Percentiles rank a stretch among this genome's conserved stretches.
These are phyloP conservation scores for Sycophila sp. DNA, from an alignment of 1,140 invertebrate genomes.

Conservation along the genomic window DNA sequence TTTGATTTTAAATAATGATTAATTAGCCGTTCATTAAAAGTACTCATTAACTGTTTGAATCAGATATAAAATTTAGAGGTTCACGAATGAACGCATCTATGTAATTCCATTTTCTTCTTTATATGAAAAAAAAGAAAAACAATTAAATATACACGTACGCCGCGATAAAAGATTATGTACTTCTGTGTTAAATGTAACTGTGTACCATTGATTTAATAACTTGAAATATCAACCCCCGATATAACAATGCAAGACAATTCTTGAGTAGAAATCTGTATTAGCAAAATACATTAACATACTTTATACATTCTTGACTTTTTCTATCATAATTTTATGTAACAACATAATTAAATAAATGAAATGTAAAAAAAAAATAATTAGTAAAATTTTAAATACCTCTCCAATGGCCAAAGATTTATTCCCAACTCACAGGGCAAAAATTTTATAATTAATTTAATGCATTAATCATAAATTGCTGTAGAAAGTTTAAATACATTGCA, in stretches of 20 bases:
- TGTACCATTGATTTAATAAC: too few species aligned
- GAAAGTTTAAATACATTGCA: too few species aligned
- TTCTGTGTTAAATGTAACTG: too few species aligned
- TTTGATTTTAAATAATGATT: neutral
- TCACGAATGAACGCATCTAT: too few species aligned
- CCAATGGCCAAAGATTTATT: neutral
- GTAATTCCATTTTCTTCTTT: too few species aligned
- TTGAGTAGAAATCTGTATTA: too few species aligned
- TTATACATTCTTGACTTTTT: slow-evolving; percentile 17
- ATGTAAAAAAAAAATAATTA: slow-evolving; percentile 9
- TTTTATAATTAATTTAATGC: neutral
- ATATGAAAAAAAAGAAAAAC: too few species aligned
- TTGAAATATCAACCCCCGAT: too few species aligned
- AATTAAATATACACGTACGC: neutral
- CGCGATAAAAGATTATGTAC: too few species aligned
- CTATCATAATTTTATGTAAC: slow-evolving; percentile 19
- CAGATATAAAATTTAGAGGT: too few species aligned
- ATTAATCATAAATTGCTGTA: neutral
- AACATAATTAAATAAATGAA: slow-evolving; percentile 18
- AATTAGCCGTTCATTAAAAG: neutral
- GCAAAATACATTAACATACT: neutral
- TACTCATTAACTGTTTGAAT: neutral
- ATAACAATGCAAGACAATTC: too few species aligned
- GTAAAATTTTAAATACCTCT: neutral
- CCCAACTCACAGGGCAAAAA: neutral